These are phyloP conservation scores for Bombus haemorrhoidalis DNA, from an alignment of 1,140 invertebrate genomes.

Conservation along the genomic window DNA sequence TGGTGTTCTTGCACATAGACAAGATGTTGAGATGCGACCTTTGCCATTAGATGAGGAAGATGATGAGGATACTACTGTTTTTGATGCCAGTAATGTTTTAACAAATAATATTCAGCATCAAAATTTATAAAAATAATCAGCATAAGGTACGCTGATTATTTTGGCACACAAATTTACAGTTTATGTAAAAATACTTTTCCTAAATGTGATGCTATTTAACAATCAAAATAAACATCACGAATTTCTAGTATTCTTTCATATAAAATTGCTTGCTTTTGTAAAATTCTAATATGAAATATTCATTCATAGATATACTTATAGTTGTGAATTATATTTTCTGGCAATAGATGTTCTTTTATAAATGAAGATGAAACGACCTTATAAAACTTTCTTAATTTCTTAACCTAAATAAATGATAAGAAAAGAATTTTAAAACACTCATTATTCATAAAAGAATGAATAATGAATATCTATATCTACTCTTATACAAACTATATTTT, in stretches of 20 bases:
- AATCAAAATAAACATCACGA: background rate
- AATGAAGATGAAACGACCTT: slow-evolving; percentile 43
- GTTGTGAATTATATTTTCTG: slow-evolving; percentile 48
- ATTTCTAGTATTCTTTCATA: slow-evolving; percentile 31
- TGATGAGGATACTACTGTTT: slow-evolving; percentile 84
- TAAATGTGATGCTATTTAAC: slow-evolving; percentile 8
- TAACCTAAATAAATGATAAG: slow-evolving; percentile 58
- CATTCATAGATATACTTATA: slow-evolving; percentile 47
- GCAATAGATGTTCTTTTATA: slow-evolving; percentile 57
- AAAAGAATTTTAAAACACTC: slow-evolving; percentile 38
- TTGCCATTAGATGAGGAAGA: slow-evolving; percentile 84
- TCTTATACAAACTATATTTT: slow-evolving; percentile 68
- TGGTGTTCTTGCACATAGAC: slow-evolving; percentile 82
- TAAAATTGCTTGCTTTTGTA: slow-evolving; percentile 52
- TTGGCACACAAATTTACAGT: slow-evolving; percentile 14
- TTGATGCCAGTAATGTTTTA: slow-evolving; percentile 80
- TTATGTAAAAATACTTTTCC: slow-evolving; percentile 6
- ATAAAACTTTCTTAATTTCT: slow-evolving; percentile 41
- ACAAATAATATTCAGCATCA: slow-evolving; percentile 62
- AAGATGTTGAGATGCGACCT: slow-evolving; percentile 85
- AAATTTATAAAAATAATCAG: slow-evolving; percentile 57
- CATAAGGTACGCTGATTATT: background rate
- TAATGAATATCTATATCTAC: slow-evolving; percentile 49
- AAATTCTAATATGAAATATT: slow-evolving; percentile 45
- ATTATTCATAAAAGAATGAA: slow-evolving; percentile 46